phyloP scores from a whole-genome alignment of 1,140 invertebrate species.

The Pristionchus pacificus region DNA sequence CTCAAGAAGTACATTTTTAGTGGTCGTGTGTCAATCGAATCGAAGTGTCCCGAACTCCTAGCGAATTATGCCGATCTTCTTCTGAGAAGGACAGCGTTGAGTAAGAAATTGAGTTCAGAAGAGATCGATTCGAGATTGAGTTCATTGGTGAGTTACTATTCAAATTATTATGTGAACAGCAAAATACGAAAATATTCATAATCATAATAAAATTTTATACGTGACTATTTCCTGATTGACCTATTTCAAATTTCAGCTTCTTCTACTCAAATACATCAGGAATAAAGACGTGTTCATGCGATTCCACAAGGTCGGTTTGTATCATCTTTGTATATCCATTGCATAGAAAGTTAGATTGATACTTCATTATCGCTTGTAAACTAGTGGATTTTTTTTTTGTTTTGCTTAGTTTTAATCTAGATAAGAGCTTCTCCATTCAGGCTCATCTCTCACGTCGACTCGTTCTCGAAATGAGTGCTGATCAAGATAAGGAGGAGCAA shows the following conservation, averaged over 20 bases:
- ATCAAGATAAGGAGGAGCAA: constrained; percentile 98
- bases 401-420: too few species aligned
- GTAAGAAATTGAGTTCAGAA: constrained; percentile 91
- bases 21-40: constrained; percentile 65
- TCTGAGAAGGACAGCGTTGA: constrained; percentile 87
- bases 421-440: neutral
- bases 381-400: too few species aligned
- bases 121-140: constrained; percentile 88
- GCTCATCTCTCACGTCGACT: constrained; percentile 87
- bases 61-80: constrained; percentile 99
- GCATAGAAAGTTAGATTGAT: too few species aligned
- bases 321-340: too few species aligned
- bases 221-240: neutral
- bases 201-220: too few species aligned
- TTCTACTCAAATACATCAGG: constrained; percentile 96
- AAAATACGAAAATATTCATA: too few species aligned
- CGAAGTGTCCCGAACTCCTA: constrained; percentile 94
- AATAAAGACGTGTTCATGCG: constrained; percentile 99
- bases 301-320: constrained; percentile 77
- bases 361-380: too few species aligned
- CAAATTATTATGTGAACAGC: too few species aligned
- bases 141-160: constrained; percentile 79
- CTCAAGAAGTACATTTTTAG: constrained; percentile 31
- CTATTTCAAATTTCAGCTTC: constrained; percentile 64
- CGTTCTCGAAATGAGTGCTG: constrained; percentile 90